phyloP scores from a whole-genome alignment of 2,113 vertebrate species.

The Misgurnus anguillicaudatus region DNA sequence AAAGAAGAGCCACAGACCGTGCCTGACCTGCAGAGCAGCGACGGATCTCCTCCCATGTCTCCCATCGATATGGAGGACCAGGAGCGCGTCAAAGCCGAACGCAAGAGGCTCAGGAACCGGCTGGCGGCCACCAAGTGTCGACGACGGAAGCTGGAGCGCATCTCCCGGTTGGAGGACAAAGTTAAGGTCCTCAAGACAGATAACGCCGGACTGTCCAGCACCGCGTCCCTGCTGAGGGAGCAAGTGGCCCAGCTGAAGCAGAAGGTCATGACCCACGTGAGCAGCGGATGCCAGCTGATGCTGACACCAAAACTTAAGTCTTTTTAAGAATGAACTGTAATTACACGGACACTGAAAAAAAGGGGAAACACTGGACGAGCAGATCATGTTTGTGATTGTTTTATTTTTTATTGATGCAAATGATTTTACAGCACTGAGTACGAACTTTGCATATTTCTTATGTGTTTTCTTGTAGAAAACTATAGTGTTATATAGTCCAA shows the following conservation, averaged over 20 bases:
- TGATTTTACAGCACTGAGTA: slow-evolving; percentile 60
- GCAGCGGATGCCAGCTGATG: slow-evolving; percentile 90
- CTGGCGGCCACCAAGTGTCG: slow-evolving; percentile 91
- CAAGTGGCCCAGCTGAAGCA: slow-evolving; percentile 93
- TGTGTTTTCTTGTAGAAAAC: slow-evolving; percentile 60
- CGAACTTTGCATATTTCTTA: slow-evolving; percentile 45
- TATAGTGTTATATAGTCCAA: slow-evolving; percentile 30
- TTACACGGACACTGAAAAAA: slow-evolving; percentile 11
- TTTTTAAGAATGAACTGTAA: slow-evolving; percentile 67
- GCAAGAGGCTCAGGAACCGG: slow-evolving; percentile 87
- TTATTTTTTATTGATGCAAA: slow-evolving; percentile 12
- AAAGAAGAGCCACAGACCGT: slow-evolving; percentile 92
- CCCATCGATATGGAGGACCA: slow-evolving; percentile 90
- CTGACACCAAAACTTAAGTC: slow-evolving; percentile 84
- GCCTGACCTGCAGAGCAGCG: slow-evolving; percentile 81
- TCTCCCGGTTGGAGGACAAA: slow-evolving; percentile 90
- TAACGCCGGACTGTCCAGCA: slow-evolving; percentile 87
- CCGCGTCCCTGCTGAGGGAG: slow-evolving; percentile 83
- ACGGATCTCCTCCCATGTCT: slow-evolving; percentile 84
- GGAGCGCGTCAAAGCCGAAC: slow-evolving; percentile 89
- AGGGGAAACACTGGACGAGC: slow-evolving; percentile 69
- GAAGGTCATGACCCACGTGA: slow-evolving; percentile 91
- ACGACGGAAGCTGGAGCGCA: slow-evolving; percentile 90
- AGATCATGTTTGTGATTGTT: slow-evolving; percentile 42
- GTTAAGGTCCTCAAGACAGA: slow-evolving; percentile 88